These are phyloP conservation scores for Xenopus borealis DNA, from an alignment of 2,113 vertebrate species.

Conservation along the genomic window DNA sequence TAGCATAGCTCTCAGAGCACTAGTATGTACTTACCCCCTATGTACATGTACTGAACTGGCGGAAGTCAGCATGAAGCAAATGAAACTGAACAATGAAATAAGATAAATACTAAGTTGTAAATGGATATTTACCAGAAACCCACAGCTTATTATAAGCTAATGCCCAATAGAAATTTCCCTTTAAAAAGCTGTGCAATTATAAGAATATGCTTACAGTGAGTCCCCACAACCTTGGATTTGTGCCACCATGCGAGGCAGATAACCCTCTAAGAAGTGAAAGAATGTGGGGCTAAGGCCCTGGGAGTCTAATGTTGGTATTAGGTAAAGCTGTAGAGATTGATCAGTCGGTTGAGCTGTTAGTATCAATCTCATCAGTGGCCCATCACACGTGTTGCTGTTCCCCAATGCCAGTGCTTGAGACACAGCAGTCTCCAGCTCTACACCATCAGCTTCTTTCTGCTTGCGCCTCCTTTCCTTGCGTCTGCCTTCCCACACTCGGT, in stretches of 20 bases:
- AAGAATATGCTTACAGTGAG: no score
- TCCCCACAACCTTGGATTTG: not conserved
- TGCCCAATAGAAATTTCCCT: no score
- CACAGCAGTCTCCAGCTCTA: conserved; percentile 7
- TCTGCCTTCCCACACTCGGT: conserved; percentile 27
- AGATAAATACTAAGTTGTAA: no score
- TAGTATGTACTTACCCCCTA: no score
- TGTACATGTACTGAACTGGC: no score
- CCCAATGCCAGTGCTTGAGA: not conserved
- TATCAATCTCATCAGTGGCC: not conserved
- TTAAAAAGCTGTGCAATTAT: no score
- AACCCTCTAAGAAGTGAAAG: conserved; percentile 33
- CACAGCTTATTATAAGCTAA: no score
- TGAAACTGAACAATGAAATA: no score
- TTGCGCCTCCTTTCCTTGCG: conserved; percentile 16
- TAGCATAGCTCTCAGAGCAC: no score
- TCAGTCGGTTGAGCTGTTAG: not conserved
- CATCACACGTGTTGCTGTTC: not conserved
- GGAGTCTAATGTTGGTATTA: conserved; percentile 4
- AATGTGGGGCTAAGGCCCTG: not conserved
- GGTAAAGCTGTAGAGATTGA: not conserved
- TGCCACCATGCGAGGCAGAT: conserved; percentile 21
- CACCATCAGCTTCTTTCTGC: not conserved
- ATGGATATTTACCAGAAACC: no score
- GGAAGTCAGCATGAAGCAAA: no score